Base-by-base conservation (phyloP, 2,113 vertebrate genomes). In the Bostrychus sinensis region DNA sequence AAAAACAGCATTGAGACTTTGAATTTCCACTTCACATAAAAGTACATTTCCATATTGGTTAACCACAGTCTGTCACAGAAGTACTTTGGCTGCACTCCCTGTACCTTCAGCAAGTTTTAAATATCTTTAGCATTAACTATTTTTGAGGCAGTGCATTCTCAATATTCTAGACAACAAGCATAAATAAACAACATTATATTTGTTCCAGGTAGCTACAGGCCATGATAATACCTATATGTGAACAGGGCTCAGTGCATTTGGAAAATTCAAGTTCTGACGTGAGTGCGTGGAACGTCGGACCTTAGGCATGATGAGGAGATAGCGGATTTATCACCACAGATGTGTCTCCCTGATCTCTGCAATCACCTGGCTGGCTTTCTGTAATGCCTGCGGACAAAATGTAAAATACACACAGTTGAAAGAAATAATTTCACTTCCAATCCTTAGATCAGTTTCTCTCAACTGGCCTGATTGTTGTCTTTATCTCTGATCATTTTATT, bases 311-410 rank as follows among this genome's bases (percentile, higher is more conserved):
- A 62, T 14, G 45, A 60, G 43, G 30, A 42, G 69, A 77, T 0
- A 32, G 5, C n/a, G n/a, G n/a, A n/a, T n/a, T 5, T 70, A 82
- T 98, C 93, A 99, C 97, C 97, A 99, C 82, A 99, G 90, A 81
- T 99, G 96, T 0, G 97, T 99, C 86, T 99, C 97, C 66, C 97
- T 93, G 74, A 99, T 99, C 91, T 99, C 97, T 38, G 97, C 96
- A 46, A 99, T 98, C 81, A 98, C 96, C 80, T 98, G 97, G 86
- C 96, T 95, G 86, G 97, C 97, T 93, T 93, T 93, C 84, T 98
- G 97, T 75, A 99, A 77, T 45, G 97, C 97, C 97, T 99, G 88
- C 2, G 59, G 53, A 13, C 0, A 37, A 22, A 19, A 28, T n/a
- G 23, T 11, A 7, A 4, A 22, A 36, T 1, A 63, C 34, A 53